Conservation (phyloP, 2,113 vertebrate genomes). For the Microcebus griseorufus region DNA sequence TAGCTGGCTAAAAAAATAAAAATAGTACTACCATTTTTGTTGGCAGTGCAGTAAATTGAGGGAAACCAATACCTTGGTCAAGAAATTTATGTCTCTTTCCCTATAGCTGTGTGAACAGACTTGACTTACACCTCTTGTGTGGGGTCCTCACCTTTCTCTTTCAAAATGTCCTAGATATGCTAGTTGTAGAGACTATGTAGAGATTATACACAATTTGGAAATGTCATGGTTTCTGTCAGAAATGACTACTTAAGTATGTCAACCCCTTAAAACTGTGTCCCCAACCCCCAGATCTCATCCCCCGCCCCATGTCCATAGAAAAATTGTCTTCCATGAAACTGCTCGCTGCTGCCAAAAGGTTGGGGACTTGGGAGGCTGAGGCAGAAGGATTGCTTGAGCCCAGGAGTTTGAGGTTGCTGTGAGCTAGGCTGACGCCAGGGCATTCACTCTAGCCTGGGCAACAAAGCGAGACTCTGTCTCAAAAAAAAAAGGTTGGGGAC, state of each 20-base stretch:
- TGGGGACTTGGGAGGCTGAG: too few relatives aligned
- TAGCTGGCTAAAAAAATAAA: neutral
- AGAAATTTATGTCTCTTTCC: slow-evolving; percentile 24
- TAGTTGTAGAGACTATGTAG: neutral
- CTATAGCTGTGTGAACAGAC: neutral
- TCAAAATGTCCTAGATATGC: neutral
- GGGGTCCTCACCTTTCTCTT: neutral
- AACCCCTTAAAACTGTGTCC: neutral
- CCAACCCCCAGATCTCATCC: too few relatives aligned
- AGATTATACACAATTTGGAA: slow-evolving; percentile 10
- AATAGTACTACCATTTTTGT: slow-evolving; percentile 17
- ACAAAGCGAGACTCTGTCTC: too few relatives aligned
- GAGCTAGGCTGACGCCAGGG: too few relatives aligned
- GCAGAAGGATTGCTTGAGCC: too few relatives aligned
- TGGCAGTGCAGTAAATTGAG: neutral
- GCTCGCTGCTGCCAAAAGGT: too few relatives aligned
- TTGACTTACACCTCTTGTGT: slow-evolving; percentile 7
- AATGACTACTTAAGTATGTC: slow-evolving; percentile 31
- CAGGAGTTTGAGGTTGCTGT: too few relatives aligned
- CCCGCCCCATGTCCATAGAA: too few relatives aligned
- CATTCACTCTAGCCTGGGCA: too few relatives aligned
- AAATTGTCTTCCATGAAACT: too few relatives aligned
- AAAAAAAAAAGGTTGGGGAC: too few relatives aligned
- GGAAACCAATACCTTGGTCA: neutral
- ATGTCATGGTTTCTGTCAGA: slow-evolving; percentile 5